A percentile compares a stretch with the other conserved stretches of the same genome.
Conservation (phyloP, 1,140 invertebrate genomes). For the Magallana gigas region DNA sequence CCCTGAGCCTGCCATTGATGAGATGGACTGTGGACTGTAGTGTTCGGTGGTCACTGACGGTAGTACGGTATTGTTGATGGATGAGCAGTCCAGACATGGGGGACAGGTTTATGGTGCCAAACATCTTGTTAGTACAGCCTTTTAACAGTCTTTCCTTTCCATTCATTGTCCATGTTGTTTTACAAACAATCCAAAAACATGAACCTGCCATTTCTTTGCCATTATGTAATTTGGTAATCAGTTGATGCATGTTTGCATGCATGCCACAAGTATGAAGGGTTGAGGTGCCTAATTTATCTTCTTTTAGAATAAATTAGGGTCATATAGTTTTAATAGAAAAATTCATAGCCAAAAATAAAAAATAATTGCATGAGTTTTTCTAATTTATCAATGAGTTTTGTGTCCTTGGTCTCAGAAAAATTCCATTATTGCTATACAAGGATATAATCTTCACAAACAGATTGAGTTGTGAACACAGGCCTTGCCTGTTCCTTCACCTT, state of each 20-base stretch:
- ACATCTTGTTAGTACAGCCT: conserved; percentile 23
- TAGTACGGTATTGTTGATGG: not conserved
- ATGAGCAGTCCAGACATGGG: not conserved
- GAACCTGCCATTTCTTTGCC: not conserved
- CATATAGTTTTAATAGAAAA: too few species aligned
- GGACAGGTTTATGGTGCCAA: conserved; percentile 24
- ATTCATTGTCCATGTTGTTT: not conserved
- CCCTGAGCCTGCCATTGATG: too few species aligned
- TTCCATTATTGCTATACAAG: not conserved
- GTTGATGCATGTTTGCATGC: not conserved
- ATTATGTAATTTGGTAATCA: conserved; percentile 7
- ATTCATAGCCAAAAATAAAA: not conserved
- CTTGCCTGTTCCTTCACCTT: conserved; percentile 6
- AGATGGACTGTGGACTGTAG: too few species aligned
- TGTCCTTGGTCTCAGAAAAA: not conserved
- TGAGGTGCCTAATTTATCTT: not conserved
- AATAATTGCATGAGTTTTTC: not conserved
- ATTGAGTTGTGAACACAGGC: not conserved
- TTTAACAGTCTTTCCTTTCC: not conserved
- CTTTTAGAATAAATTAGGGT: too few species aligned
- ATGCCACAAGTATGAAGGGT: not conserved
- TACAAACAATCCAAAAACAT: not conserved
- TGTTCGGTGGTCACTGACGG: too few species aligned
- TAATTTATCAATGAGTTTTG: not conserved
- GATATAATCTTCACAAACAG: not conserved